These are phyloP conservation scores for Branchellion lobata DNA, from an alignment of 2,888 invertebrate species.

Conservation along the genomic window DNA sequence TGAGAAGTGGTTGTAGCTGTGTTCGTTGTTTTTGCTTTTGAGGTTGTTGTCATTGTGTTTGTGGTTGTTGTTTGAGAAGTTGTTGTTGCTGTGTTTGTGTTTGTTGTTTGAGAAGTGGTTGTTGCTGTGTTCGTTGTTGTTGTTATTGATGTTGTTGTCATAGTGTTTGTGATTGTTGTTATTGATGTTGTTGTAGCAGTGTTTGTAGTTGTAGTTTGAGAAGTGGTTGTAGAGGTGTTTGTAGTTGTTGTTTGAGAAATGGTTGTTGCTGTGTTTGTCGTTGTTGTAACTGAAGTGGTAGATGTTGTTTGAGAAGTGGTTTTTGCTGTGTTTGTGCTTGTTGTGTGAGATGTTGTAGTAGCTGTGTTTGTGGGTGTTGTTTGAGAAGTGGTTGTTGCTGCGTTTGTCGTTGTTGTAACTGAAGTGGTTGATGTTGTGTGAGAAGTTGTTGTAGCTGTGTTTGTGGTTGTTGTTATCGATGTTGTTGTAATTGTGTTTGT, in stretches of 20 bases:
- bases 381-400: neutral
- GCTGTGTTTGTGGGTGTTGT: neutral
- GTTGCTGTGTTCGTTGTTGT: neutral
- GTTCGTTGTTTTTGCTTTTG: no score
- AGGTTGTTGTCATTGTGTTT: no score
- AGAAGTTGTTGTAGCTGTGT: neutral
- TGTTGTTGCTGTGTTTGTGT: constrained; percentile 3
- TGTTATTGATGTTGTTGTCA: constrained; percentile 1
- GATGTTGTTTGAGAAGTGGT: neutral
- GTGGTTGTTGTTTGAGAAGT: neutral
- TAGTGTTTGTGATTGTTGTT: constrained; percentile 26
- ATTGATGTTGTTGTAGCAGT: constrained; percentile 11
- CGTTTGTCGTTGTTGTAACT: neutral
- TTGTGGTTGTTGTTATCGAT: constrained; percentile 5
- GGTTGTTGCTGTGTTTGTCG: constrained; percentile 27
- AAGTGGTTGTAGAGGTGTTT: neutral
- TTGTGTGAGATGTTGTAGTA: neutral
- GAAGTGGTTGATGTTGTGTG: neutral
- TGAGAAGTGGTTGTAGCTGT: no score
- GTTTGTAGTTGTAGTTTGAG: neutral
- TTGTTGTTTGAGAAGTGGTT: neutral
- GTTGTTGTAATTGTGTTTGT: no score
- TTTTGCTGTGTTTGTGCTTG: neutral
- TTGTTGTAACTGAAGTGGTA: neutral
- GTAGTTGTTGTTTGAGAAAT: constrained; percentile 1